Conservation (phyloP, 2,113 vertebrate genomes). For the Hucho hucho region DNA sequence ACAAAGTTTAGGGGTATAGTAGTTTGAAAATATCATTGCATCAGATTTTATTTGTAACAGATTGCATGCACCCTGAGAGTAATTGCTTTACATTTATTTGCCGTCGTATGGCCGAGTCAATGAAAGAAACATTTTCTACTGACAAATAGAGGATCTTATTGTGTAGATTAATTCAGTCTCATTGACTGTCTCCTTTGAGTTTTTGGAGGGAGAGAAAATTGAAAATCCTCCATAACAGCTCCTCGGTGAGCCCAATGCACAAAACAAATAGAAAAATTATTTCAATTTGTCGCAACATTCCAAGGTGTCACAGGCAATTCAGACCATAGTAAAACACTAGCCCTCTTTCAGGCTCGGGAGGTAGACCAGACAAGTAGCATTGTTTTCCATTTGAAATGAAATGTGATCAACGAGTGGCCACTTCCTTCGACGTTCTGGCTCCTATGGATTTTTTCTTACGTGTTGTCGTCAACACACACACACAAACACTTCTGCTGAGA, state of each 20-base stretch:
- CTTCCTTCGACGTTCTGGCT: too few species aligned
- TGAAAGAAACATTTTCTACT: conserved; percentile 13
- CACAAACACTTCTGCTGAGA: too few species aligned
- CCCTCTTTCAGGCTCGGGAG: too few species aligned
- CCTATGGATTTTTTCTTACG: too few species aligned
- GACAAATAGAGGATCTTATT: conserved; percentile 33
- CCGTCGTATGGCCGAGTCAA: not conserved
- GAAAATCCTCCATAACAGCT: not conserved
- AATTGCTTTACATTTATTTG: conserved; percentile 36
- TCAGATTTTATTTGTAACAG: not conserved
- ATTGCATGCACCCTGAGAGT: conserved; percentile 33
- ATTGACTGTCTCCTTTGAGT: not conserved
- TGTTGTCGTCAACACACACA: too few species aligned
- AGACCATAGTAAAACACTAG: not conserved
- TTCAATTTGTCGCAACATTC: not conserved
- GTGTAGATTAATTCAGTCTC: too few species aligned
- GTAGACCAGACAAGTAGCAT: too few species aligned
- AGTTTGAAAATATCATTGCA: not conserved
- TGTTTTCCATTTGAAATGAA: too few species aligned
- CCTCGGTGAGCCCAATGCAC: not conserved
- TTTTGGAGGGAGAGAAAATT: conserved; percentile 1
- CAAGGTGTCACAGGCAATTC: conserved; percentile 2
- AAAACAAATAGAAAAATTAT: conserved; percentile 8
- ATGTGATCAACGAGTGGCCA: too few species aligned
- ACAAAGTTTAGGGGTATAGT: too few species aligned